phyloP scores from a whole-genome alignment of 2,888 invertebrate species.

The Eupithecia subfuscata region DNA sequence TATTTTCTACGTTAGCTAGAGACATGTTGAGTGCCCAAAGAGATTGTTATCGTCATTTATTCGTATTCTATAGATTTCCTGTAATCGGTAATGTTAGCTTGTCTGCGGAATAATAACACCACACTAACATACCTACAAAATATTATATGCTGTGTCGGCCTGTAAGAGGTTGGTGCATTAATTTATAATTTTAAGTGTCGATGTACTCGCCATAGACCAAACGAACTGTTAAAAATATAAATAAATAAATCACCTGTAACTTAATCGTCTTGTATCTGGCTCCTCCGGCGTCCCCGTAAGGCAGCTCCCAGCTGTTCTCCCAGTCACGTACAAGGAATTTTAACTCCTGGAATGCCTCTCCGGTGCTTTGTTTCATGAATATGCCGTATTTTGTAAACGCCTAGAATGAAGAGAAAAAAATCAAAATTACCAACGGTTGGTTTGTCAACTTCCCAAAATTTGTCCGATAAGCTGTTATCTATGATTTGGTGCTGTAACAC shows the following conservation, averaged over 20 bases:
- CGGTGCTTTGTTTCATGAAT: slow-evolving; percentile 87
- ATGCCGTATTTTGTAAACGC: slow-evolving; percentile 95
- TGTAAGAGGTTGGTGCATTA: no score
- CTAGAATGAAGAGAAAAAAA: slow-evolving; percentile 57
- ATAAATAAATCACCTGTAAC: slow-evolving; percentile 16
- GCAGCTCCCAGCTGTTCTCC: slow-evolving; percentile 95
- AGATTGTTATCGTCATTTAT: background rate
- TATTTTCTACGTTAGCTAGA: no score
- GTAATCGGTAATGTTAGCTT: no score
- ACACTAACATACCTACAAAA: no score
- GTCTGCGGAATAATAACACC: no score
- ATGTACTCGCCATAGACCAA: no score
- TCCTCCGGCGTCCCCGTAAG: slow-evolving; percentile 64
- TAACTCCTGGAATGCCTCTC: slow-evolving; percentile 88
- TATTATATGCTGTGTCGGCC: no score
- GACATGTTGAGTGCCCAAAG: no score
- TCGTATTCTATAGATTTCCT: background rate
- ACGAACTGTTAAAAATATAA: background rate
- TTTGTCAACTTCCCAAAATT: background rate
- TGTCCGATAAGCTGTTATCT: background rate
- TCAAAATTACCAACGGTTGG: background rate
- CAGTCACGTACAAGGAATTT: slow-evolving; percentile 94
- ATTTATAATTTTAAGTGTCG: no score
- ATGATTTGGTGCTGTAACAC: background rate
- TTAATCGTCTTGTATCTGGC: slow-evolving; percentile 20